Evolutionary conservation across 2,113 vertebrate genomes (phyloP).

Genomic region (Silurus glanis): DNA sequence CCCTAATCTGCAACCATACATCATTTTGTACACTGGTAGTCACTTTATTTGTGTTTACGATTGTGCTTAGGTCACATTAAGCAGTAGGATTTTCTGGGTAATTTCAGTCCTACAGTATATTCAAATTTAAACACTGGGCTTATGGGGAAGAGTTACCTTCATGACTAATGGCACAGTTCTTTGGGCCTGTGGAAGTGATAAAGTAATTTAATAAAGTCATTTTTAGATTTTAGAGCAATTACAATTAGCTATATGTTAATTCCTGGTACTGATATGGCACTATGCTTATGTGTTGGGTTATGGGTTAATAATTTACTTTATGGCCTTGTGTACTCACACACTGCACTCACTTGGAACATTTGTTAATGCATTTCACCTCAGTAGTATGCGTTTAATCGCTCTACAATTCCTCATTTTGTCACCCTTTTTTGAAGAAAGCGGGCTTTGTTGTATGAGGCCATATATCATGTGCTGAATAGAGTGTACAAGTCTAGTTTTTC

Average conservation of each 20-base stretch:
- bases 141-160: neutral
- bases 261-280: conserved; percentile 26
- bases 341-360: neutral
- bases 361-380: neutral
- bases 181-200: neutral
- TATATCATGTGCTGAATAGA: conserved; percentile 1
- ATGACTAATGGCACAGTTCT: neutral
- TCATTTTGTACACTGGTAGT: neutral
- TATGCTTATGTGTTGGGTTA: neutral
- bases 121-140: neutral
- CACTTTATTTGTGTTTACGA: neutral
- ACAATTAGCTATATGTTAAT: neutral
- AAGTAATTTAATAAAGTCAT: neutral
- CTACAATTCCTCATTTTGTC: neutral
- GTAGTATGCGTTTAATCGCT: neutral
- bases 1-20: neutral
- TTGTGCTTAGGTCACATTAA: neutral
- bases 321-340: conserved; percentile 38
- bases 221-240: neutral
- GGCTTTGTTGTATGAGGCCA: neutral
- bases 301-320: conserved; percentile 37
- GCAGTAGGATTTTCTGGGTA: neutral
- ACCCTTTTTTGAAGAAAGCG: neutral
- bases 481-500: neutral
- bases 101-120: neutral